Base-by-base conservation (phyloP, 2,888 invertebrate genomes). In the Perdita meconis region DNA sequence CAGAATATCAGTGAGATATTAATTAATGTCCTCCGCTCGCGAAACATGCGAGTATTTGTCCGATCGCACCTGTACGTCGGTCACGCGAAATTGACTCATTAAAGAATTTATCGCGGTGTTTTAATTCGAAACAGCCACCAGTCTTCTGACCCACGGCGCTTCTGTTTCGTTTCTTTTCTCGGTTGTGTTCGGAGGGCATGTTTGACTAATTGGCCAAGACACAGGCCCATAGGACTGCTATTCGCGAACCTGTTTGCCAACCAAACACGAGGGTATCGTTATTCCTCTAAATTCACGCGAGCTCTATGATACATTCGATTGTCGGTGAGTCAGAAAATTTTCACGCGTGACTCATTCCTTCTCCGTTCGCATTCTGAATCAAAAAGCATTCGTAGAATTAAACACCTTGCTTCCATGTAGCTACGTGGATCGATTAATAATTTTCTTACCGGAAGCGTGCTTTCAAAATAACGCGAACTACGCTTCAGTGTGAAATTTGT, bases 121-220 rank as follows among this genome's bases (percentile, higher is more conserved):
- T 77, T 75, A 77, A 77, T 77, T 68, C 67, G 50, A 75, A 51
- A 30, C 38, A 19, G 34, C 26, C 51, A 50, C 19, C 47, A 22
- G 56, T 19, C 47, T 44, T 42, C 26, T 42, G 38, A 26, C 34
- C n/a, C 22, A 44, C 47, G 59, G 56, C 59, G 68, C 55, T 13
- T 22, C 19, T 56, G 16, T 26, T 38, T 59, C 44, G 50, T 60
- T 36, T 34, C 16, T 67, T 78, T 56, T 66, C 53, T 44, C 24
- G 47, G 24, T 16, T 16, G 56, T 56, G 61, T 56, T 78, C 65
- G 56, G 69, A 65, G 78, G 67, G 63, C 63, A 66, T 77, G 68
- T 63, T 72, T 69, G 78, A 83, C 83, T 83, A 83, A 83, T 83
- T 83, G 84, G 84, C 30, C 79, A 81, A 73, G 36, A 64, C 74